Conservation (phyloP, 2,888 invertebrate genomes). For the Adelognathus sp. region DNA sequence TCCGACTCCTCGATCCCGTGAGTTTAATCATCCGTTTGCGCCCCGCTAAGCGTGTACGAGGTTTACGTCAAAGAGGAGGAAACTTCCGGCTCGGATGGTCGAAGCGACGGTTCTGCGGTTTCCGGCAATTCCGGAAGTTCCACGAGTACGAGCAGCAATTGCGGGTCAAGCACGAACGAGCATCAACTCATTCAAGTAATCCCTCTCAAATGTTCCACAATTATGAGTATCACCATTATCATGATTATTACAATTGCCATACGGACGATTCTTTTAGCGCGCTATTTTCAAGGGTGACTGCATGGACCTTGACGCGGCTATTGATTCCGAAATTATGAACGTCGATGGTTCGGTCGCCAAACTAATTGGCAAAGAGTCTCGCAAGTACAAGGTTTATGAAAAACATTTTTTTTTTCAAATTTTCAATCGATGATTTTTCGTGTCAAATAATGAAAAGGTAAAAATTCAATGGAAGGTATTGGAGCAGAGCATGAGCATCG, state of each 20-base stretch:
- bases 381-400: constrained; percentile 68
- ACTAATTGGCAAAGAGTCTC: constrained; percentile 68
- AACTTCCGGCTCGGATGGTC: constrained; percentile 57
- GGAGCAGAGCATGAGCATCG: constrained; percentile 63
- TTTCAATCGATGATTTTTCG: constrained; percentile 22
- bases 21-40: background rate
- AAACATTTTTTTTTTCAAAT: constrained; percentile 36
- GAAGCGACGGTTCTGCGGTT: constrained; percentile 59
- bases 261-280: constrained; percentile 10
- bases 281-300: constrained; percentile 58
- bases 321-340: constrained; percentile 69
- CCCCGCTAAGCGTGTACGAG: constrained; percentile 72
- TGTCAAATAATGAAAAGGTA: background rate
- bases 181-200: constrained; percentile 72
- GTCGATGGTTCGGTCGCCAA: constrained; percentile 66
- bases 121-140: constrained; percentile 58
- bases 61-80: constrained; percentile 76
- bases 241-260: background rate
- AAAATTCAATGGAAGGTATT: constrained; percentile 62
- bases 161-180: constrained; percentile 54
- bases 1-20: background rate
- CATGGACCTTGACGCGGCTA: constrained; percentile 69
- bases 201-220: background rate
- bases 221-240: background rate
- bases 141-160: constrained; percentile 19